Percentiles rank a stretch among this genome's conserved stretches.
Conservation (phyloP, 1,140 invertebrate genomes). For the Aleiodes sp. region DNA sequence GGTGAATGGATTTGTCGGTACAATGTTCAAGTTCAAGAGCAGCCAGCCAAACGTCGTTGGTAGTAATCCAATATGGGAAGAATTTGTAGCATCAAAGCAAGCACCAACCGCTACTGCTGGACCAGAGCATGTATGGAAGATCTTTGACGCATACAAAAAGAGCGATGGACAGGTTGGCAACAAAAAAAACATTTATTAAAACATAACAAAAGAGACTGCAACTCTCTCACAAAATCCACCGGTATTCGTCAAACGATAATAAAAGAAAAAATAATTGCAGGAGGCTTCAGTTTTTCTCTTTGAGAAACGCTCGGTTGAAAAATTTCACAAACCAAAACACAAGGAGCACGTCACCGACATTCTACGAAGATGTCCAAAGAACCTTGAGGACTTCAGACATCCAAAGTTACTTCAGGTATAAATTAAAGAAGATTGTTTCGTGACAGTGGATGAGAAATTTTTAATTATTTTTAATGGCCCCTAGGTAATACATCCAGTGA, state of each 20-base stretch:
- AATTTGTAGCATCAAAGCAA: slow-evolving; percentile 90
- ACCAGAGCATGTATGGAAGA: slow-evolving; percentile 91
- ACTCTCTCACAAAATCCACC: neutral
- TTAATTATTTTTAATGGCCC: neutral
- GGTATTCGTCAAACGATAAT: neutral
- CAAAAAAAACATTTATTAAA: neutral
- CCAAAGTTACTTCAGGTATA: slow-evolving; percentile 80
- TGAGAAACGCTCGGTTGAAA: slow-evolving; percentile 93
- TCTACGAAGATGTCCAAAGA: slow-evolving; percentile 81
- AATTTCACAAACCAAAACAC: slow-evolving; percentile 91
- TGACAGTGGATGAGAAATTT: slow-evolving; percentile 12
- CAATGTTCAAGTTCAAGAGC: slow-evolving; percentile 81
- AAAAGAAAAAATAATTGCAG: slow-evolving; percentile 66
- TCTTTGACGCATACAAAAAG: slow-evolving; percentile 89
- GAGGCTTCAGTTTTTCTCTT: slow-evolving; percentile 96
- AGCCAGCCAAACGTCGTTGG: slow-evolving; percentile 72
- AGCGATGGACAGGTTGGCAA: slow-evolving; percentile 88
- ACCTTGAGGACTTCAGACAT: slow-evolving; percentile 87
- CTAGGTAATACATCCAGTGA: slow-evolving; percentile 78
- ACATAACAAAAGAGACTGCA: too few relatives aligned
- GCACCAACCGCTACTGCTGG: slow-evolving; percentile 86
- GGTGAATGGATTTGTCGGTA: slow-evolving; percentile 56
- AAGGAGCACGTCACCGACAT: slow-evolving; percentile 93
- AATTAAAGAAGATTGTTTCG: slow-evolving; percentile 18
- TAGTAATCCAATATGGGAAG: slow-evolving; percentile 87